These are phyloP conservation scores for Venusia cambrica DNA, from an alignment of 2,888 invertebrate species.

Conservation along the genomic window DNA sequence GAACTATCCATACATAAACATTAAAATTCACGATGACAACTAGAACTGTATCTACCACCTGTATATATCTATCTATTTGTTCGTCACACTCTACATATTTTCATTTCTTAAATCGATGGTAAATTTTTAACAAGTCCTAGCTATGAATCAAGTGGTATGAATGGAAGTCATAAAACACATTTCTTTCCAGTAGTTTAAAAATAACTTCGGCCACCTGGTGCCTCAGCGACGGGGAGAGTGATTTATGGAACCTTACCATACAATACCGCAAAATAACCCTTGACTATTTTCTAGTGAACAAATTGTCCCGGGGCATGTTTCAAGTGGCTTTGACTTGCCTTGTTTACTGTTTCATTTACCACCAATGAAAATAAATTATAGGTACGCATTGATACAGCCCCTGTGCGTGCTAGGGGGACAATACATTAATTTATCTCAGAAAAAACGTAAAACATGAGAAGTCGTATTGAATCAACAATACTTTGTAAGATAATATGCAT, in stretches of 20 bases:
- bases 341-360: slow-evolving; percentile 27
- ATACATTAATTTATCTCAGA: slow-evolving; percentile 47
- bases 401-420: slow-evolving; percentile 35
- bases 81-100: slow-evolving; percentile 21
- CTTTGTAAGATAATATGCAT: slow-evolving; percentile 35
- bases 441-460: slow-evolving; percentile 34
- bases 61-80: slow-evolving; percentile 21
- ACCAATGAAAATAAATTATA: slow-evolving; percentile 33
- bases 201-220: slow-evolving; percentile 74
- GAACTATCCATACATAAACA: slow-evolving; percentile 16
- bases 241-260: slow-evolving; percentile 65
- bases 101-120: slow-evolving; percentile 30
- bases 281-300: slow-evolving; percentile 62
- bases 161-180: slow-evolving; percentile 69
- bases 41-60: slow-evolving; percentile 21
- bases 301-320: slow-evolving; percentile 51
- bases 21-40: slow-evolving; percentile 22
- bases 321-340: slow-evolving; percentile 43
- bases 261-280: slow-evolving; percentile 77
- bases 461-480: slow-evolving; percentile 30
- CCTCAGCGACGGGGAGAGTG: slow-evolving; percentile 53
- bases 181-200: slow-evolving; percentile 63
- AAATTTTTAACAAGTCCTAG: slow-evolving; percentile 30
- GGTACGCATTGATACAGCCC: slow-evolving; percentile 41
- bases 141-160: slow-evolving; percentile 64